Evolutionary conservation across 2,113 vertebrate genomes (phyloP), one percentile per base, ranked within the genome.

Genomic region (Dendropsophus ebraccatus): DNA sequence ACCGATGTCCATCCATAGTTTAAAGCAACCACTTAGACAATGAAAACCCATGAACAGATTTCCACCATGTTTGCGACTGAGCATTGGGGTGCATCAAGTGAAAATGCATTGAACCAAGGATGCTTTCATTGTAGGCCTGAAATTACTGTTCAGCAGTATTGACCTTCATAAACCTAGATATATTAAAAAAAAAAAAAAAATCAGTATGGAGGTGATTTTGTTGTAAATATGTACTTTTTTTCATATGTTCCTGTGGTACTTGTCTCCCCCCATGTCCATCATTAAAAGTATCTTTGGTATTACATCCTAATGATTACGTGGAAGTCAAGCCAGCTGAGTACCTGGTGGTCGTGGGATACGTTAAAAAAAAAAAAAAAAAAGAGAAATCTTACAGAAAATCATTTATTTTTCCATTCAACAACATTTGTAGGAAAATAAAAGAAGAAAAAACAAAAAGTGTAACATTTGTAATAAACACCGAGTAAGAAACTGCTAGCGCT

Each of bases 151-250:
- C 90, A 91, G 90, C 87, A 88, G 83, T 81, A 91, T 90, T 88
- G 88, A 85, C 69, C 37, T 81, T 76, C 82, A 84, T 81, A 90
- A 90, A 32, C 89, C 91, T 90, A 91, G 89, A 92, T 94, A 76
- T 56, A n/a, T n/a, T n/a, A n/a, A n/a, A n/a, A 73, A 92, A 93
- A 94, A 8, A 56, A 92, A 93, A 94, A 94, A 92, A 94, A 94
- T 92, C 93, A 92, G 91, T 94, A 94, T 89, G 92, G 91, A 91
- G 91, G 89, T 93, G 92, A 92, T 94, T 92, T 91, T 93, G 90
- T 88, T 99, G 97, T 99, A 99, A 97, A 99, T 98, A 98, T 92
- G 92, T 94, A 92, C 92, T 96, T 95, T 92, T 96, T 96, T 92
- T 89, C 94, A 94, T 87, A 87, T 11, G 69, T 92, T 93, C 93